Evolutionary conservation across 2,113 vertebrate genomes (phyloP).

Genomic region (Thamnophis sirtalis): DNA sequence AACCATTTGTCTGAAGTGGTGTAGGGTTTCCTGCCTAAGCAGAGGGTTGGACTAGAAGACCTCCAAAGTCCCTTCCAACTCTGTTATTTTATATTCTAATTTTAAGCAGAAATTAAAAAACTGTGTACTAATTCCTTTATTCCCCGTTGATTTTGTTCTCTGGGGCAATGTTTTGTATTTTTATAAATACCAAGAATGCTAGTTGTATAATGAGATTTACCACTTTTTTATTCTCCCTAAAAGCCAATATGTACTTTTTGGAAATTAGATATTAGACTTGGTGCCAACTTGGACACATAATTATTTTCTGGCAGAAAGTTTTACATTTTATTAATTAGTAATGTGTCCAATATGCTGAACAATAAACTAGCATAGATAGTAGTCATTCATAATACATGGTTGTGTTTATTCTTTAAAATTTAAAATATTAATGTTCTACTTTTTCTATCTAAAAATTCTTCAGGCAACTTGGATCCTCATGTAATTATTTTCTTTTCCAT

Average conservation of each 20-base stretch:
- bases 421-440: neutral
- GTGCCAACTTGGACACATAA: neutral
- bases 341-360: neutral
- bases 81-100: neutral
- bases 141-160: neutral
- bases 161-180: neutral
- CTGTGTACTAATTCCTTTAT: neutral
- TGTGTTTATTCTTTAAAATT: neutral
- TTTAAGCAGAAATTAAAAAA: neutral
- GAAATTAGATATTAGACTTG: neutral
- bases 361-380: neutral
- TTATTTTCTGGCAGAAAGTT: neutral
- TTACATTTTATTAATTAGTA: neutral
- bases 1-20: too few relatives aligned
- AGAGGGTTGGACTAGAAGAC: too few relatives aligned
- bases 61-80: too few relatives aligned
- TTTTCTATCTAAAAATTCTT: neutral
- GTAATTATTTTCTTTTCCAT: neutral
- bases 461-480: neutral
- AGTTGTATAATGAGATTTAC: neutral
- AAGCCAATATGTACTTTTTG: neutral
- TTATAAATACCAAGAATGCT: neutral
- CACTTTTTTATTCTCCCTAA: too few relatives aligned
- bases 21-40: too few relatives aligned
- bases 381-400: neutral